Conservation (phyloP, 2,797 vertebrate species). For the Poeciliopsis gracilis region DNA sequence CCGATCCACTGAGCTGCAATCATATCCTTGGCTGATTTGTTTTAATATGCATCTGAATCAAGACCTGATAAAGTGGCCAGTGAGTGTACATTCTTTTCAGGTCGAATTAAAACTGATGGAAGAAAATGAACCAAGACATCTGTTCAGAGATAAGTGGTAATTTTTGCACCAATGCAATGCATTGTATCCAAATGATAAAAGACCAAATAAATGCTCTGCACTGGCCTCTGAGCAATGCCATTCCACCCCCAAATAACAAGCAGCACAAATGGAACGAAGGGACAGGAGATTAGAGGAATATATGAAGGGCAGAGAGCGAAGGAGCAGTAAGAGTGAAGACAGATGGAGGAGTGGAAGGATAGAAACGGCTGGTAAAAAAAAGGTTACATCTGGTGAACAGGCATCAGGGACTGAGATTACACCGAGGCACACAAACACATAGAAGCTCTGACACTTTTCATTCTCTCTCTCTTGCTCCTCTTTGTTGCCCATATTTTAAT, state of each 20-base stretch:
- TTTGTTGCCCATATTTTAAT: constrained; percentile 4
- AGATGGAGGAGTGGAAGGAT: constrained; percentile 42
- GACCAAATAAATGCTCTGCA: not conserved
- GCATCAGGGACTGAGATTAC: constrained; percentile 61
- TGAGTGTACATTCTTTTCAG: not conserved
- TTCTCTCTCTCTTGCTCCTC: constrained; percentile 3
- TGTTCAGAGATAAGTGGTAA: not conserved
- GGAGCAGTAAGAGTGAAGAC: constrained; percentile 9
- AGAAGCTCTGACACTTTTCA: not conserved
- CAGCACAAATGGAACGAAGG: not conserved
- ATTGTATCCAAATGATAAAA: not conserved
- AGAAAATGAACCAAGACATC: not conserved
- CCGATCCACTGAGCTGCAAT: not conserved
- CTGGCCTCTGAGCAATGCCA: not conserved
- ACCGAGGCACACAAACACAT: constrained; percentile 26
- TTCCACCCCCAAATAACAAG: not conserved
- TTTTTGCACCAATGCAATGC: not conserved
- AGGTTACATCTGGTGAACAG: constrained; percentile 62
- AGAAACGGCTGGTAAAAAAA: not conserved
- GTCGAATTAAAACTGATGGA: not conserved
- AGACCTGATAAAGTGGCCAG: not conserved
- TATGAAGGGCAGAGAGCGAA: constrained; percentile 4
- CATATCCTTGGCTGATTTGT: not conserved
- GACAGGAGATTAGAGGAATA: not conserved
- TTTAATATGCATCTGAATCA: not conserved